Evolutionary conservation across 2,888 invertebrate genomes (phyloP), one percentile per base, ranked within the genome.

Genomic region (Hypomecis punctinalis): DNA sequence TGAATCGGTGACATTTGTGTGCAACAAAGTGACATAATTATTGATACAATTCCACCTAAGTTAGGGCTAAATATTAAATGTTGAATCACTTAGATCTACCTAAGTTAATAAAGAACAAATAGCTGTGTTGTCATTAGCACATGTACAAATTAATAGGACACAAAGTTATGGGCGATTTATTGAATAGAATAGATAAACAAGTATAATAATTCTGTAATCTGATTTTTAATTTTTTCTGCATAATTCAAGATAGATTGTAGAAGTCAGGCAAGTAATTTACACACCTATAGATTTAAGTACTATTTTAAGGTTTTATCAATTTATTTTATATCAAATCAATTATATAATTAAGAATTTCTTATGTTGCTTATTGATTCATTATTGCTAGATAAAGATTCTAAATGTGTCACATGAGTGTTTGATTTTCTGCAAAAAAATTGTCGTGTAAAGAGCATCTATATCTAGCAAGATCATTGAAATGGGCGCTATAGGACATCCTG

Each of bases 251-350:
- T 63, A 53, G 48, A 57, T 57, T 48, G 8, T 11, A 55, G 43
- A 47, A 65, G 61, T 52, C 59, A 52, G 60, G 56, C 42, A 55
- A 64, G 66, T 65, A 66, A 56, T 67, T 56, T 67, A 68, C 67
- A 66, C 66, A 53, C 59, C 42, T 52, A 47, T 73, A 75, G 71
- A 43, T 61, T 46, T 75, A 75, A 71, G 71, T 60, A 64, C 56
- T 68, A 70, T 68, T 64, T 61, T 72, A 73, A 73, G 72, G 68
- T 71, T 74, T 71, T 72, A 73, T 71, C 66, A 59, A 73, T 68
- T 68, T 69, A 68, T 69, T 70, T 69, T 55, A 48, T 70, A 63
- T 65, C 52, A 68, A 67, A 64, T 66, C 59, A 65, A 63, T 64
- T 68, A 63, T 57, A 60, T 63, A 56, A 69, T 61, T 62, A 69